These are phyloP conservation scores for Euzophera pinguis DNA, from an alignment of 2,888 invertebrate species.

Conservation along the genomic window DNA sequence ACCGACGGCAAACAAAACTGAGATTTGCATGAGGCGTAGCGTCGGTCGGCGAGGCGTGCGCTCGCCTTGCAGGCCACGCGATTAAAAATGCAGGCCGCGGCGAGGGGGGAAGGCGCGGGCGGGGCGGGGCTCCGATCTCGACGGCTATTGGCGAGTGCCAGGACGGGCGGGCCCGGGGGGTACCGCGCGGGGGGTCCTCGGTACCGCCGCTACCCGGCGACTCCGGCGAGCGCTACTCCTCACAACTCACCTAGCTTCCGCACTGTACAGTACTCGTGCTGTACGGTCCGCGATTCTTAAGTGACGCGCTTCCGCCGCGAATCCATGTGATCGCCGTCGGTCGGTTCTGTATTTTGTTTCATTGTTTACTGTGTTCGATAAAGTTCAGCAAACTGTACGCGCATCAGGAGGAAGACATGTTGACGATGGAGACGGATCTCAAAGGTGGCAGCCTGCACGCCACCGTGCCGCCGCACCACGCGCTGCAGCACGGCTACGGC, in stretches of 20 bases:
- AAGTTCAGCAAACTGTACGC: constrained; percentile 89
- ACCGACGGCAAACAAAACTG: constrained; percentile 75
- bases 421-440: constrained; percentile 95
- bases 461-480: constrained; percentile 92
- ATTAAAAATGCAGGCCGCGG: constrained; percentile 75
- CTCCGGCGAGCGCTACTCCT: constrained; percentile 58
- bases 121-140: constrained; percentile 48
- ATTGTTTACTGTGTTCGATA: constrained; percentile 70
- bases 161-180: constrained; percentile 43
- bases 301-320: constrained; percentile 66
- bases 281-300: constrained; percentile 45
- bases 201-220: constrained; percentile 58
- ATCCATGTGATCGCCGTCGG: constrained; percentile 76
- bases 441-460: constrained; percentile 93
- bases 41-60: constrained; percentile 57
- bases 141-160: constrained; percentile 39
- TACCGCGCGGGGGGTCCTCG: constrained; percentile 42
- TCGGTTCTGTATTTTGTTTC: constrained; percentile 56
- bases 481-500: constrained; percentile 86
- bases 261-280: constrained; percentile 58
- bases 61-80: constrained; percentile 66
- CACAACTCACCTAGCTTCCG: constrained; percentile 72
- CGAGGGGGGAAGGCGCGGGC: constrained; percentile 62
- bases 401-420: constrained; percentile 91
- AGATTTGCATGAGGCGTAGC: constrained; percentile 72